Evolutionary conservation across 2,113 vertebrate species (phyloP).

Genomic region (Chlorodrepanis virens): DNA sequence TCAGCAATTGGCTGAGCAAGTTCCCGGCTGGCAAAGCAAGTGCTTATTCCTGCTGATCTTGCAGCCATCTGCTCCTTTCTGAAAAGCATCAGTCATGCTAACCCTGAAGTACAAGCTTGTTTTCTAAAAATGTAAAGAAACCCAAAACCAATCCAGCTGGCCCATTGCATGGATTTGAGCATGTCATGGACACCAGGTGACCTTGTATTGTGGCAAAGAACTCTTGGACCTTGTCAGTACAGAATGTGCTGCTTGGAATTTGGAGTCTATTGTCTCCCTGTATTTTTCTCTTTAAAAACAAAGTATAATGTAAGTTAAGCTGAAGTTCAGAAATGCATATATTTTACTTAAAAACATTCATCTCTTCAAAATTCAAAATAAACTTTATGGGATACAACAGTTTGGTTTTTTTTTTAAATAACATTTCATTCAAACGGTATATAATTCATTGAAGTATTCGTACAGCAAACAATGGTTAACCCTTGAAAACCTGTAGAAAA

Average conservation of each 20-base stretch:
- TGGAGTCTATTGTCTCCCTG: slow-evolving; percentile 16
- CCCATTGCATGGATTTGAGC: background rate
- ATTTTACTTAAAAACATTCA: slow-evolving; percentile 89
- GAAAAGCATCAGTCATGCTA: background rate
- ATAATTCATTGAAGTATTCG: slow-evolving; percentile 80
- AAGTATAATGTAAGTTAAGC: slow-evolving; percentile 79
- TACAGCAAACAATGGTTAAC: slow-evolving; percentile 84
- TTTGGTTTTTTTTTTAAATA: slow-evolving; percentile 81
- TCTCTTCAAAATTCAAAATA: slow-evolving; percentile 86
- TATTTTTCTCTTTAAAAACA: slow-evolving; percentile 67
- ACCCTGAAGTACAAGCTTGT: slow-evolving; percentile 25
- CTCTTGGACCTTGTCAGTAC: slow-evolving; percentile 46
- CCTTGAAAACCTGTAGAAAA: slow-evolving; percentile 85
- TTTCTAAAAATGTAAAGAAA: background rate
- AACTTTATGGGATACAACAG: slow-evolving; percentile 85
- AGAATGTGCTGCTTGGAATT: slow-evolving; percentile 48
- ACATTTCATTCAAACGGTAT: slow-evolving; percentile 86
- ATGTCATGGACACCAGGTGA: slow-evolving; percentile 20
- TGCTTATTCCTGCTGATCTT: slow-evolving; percentile 8
- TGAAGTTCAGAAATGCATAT: slow-evolving; percentile 87
- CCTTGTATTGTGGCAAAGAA: slow-evolving; percentile 27
- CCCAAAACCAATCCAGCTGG: slow-evolving; percentile 5
- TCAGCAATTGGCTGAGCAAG: background rate
- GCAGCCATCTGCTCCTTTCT: background rate
- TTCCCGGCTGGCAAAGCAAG: background rate